These are phyloP conservation scores for Oceanites oceanicus DNA, from an alignment of 2,113 vertebrate species.

Conservation along the genomic window DNA sequence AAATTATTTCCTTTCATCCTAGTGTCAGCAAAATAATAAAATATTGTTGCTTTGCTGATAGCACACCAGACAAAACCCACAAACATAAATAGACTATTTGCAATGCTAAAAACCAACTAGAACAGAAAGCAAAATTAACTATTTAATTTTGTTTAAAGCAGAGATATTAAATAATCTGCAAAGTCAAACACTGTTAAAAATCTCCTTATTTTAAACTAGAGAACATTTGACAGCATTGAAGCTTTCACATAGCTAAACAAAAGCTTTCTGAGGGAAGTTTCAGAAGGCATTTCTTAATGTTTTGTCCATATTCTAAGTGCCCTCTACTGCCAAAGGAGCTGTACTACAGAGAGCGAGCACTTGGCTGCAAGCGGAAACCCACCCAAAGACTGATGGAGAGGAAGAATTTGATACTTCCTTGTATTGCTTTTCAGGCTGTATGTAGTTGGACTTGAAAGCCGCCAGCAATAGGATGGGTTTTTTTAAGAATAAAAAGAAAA, in stretches of 20 bases:
- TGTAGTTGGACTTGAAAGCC: not conserved
- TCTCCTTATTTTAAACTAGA: constrained; percentile 28
- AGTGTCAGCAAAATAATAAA: constrained; percentile 54
- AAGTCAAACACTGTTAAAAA: constrained; percentile 42
- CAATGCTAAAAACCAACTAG: not conserved
- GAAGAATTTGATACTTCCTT: not conserved
- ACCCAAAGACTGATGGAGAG: not conserved
- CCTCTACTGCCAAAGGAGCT: constrained; percentile 77
- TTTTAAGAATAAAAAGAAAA: not conserved
- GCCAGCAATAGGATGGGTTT: not conserved
- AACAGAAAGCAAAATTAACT: constrained; percentile 14
- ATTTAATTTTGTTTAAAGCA: constrained; percentile 11
- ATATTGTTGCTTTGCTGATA: constrained; percentile 51
- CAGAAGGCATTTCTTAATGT: constrained; percentile 28
- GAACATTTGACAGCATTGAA: constrained; percentile 16
- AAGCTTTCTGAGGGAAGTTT: constrained; percentile 72
- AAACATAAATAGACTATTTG: constrained; percentile 8
- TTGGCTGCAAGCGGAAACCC: not conserved
- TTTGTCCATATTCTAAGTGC: constrained; percentile 83
- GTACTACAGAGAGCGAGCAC: constrained; percentile 43
- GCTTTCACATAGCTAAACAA: constrained; percentile 71
- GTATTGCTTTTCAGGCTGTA: not conserved
- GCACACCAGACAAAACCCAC: not conserved
- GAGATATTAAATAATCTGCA: constrained; percentile 24
- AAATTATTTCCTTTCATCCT: constrained; percentile 3